A percentile compares a stretch with the other conserved stretches of the same genome.
Conservation (phyloP, 2,888 invertebrate genomes). For the Stomorhina lunata region DNA sequence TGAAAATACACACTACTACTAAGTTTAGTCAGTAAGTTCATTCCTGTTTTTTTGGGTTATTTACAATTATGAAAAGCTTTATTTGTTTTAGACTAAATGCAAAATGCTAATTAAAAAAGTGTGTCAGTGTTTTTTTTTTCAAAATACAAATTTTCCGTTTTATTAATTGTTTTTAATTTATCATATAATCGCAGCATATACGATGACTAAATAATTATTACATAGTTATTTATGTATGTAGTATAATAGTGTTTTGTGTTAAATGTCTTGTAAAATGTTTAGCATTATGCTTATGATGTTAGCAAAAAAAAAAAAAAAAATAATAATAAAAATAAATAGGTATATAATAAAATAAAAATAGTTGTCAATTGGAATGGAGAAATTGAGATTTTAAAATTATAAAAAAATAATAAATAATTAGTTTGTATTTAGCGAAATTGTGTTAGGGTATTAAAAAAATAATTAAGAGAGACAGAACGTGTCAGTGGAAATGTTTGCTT, state of each 20-base stretch:
- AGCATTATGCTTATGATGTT: background rate
- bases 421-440: background rate
- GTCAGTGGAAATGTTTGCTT: constrained; percentile 59
- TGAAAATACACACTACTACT: background rate
- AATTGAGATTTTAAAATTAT: constrained; percentile 9
- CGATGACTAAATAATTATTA: constrained; percentile 47
- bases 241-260: constrained; percentile 29
- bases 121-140: constrained; percentile 51
- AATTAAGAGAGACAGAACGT: constrained; percentile 2
- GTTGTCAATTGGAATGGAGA: constrained; percentile 56
- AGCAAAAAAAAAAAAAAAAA: background rate
- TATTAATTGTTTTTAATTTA: constrained; percentile 53
- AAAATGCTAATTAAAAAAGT: constrained; percentile 43
- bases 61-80: constrained; percentile 60
- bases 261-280: constrained; percentile 14
- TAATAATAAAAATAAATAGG: background rate
- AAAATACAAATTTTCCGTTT: constrained; percentile 61
- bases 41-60: constrained; percentile 47
- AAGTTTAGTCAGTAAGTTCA: background rate
- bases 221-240: constrained; percentile 48
- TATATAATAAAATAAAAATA: constrained; percentile 7
- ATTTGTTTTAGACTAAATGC: constrained; percentile 42
- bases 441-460: background rate
- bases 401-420: constrained; percentile 41
- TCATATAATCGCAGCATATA: constrained; percentile 46